Evolutionary conservation across 2,888 invertebrate species (phyloP).

Genomic region (Corbicula japonica): DNA sequence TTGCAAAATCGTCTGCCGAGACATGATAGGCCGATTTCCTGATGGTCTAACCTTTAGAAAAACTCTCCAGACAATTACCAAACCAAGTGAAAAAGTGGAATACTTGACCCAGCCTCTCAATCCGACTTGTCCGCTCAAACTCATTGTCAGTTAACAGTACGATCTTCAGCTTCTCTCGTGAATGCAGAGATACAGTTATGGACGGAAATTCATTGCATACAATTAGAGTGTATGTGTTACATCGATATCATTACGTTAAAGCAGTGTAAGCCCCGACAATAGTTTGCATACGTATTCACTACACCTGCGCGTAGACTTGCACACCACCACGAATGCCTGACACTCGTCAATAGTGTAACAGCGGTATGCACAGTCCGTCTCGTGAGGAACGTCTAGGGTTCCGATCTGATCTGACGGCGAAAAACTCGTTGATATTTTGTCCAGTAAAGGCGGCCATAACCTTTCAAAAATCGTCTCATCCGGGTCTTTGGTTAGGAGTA

Average conservation of each 20-base stretch:
- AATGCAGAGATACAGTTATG: too few species aligned
- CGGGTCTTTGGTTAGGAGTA: slow-evolving; percentile 37
- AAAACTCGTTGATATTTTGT: slow-evolving; percentile 44
- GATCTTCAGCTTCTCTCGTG: too few species aligned
- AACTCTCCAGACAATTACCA: too few species aligned
- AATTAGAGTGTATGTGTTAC: too few species aligned
- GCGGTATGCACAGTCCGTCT: slow-evolving; percentile 78
- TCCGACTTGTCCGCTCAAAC: too few species aligned
- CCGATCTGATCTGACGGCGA: slow-evolving; percentile 39
- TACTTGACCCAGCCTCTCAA: too few species aligned
- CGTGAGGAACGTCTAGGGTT: slow-evolving; percentile 69
- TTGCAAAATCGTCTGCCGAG: too few species aligned
- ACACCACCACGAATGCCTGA: slow-evolving; percentile 70
- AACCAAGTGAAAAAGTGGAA: too few species aligned
- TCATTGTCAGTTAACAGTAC: too few species aligned
- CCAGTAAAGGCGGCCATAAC: slow-evolving; percentile 74
- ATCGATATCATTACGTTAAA: not conserved
- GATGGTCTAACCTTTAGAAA: too few species aligned
- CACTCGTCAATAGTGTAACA: slow-evolving; percentile 76
- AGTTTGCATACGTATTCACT: slow-evolving; percentile 66
- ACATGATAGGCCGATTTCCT: too few species aligned
- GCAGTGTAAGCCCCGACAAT: slow-evolving; percentile 35
- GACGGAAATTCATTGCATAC: too few species aligned
- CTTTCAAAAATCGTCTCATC: slow-evolving; percentile 75
- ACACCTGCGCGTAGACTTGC: slow-evolving; percentile 71